phyloP scores from a whole-genome alignment of 2,113 vertebrate species.

The Irena cyanogastra region DNA sequence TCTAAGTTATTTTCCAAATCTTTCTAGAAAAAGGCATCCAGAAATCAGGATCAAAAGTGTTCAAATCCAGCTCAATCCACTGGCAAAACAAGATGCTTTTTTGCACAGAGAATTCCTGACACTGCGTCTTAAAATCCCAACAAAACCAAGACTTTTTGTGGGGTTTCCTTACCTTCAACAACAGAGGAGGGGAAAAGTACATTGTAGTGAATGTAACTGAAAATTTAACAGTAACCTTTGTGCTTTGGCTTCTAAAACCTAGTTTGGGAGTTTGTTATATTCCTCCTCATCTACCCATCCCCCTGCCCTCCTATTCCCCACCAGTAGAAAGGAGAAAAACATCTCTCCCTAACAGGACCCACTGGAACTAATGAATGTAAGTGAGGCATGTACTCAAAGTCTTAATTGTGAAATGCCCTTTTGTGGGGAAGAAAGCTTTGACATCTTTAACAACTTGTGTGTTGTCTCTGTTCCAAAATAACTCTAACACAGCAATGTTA shows the following conservation, averaged over 20 bases:
- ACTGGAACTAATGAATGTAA: not conserved
- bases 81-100: not conserved
- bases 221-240: not conserved
- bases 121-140: not conserved
- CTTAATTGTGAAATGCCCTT: not conserved
- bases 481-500: not conserved
- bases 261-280: not conserved
- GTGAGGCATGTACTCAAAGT: not conserved
- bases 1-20: not conserved
- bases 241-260: not conserved
- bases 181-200: accelerated
- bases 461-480: not conserved
- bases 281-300: not conserved
- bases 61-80: not conserved
- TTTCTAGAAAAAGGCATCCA: not conserved
- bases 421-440: not conserved
- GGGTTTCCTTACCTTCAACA: not conserved
- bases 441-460: not conserved
- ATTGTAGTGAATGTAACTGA: not conserved
- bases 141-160: not conserved
- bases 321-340: not conserved
- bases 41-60: not conserved
- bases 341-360: not conserved
- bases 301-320: not conserved
- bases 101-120: not conserved